A percentile compares a stretch with the other conserved stretches of the same genome.
Conservation (phyloP, 2,888 invertebrate genomes). For the Drosophila neotestacea region DNA sequence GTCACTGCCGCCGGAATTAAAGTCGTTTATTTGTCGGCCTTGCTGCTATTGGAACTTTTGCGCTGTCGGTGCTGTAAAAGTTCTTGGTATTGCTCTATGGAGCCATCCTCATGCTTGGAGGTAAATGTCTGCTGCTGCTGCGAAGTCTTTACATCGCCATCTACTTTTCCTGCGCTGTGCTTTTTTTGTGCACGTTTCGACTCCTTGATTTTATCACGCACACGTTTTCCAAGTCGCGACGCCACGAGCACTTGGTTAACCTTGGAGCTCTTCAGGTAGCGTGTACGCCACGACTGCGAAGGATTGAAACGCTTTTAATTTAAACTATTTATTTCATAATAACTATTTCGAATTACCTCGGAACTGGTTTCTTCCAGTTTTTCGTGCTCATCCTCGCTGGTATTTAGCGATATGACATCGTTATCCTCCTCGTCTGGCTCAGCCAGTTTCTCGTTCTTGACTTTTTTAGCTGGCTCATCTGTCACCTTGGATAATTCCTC, state of each 20-base stretch:
- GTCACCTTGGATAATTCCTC: constrained; percentile 77
- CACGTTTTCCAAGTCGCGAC: constrained; percentile 87
- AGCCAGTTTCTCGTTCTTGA: constrained; percentile 57
- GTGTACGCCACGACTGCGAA: constrained; percentile 87
- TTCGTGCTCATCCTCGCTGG: constrained; percentile 80
- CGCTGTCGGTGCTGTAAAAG: constrained; percentile 81
- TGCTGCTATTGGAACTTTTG: constrained; percentile 67
- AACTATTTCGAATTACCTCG: constrained; percentile 61
- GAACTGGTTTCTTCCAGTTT: constrained; percentile 56
- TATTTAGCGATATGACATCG: constrained; percentile 79
- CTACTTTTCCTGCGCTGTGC: constrained; percentile 45
- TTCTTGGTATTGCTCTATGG: constrained; percentile 87
- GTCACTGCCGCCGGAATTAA: constrained; percentile 10
- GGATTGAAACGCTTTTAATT: constrained; percentile 18
- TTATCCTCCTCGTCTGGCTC: constrained; percentile 66
- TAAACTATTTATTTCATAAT: background rate
- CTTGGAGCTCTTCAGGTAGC: constrained; percentile 87
- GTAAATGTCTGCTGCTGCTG: constrained; percentile 58
- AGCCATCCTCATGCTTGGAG: constrained; percentile 85
- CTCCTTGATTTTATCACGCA: constrained; percentile 87
- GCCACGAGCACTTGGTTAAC: constrained; percentile 87
- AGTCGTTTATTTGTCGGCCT: constrained; percentile 54
- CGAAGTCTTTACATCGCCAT: constrained; percentile 48
- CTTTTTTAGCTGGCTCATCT: constrained; percentile 32
- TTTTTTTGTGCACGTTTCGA: constrained; percentile 79